Evolutionary conservation across 2,888 invertebrate species (phyloP).

Genomic region (Doris montereyensis): DNA sequence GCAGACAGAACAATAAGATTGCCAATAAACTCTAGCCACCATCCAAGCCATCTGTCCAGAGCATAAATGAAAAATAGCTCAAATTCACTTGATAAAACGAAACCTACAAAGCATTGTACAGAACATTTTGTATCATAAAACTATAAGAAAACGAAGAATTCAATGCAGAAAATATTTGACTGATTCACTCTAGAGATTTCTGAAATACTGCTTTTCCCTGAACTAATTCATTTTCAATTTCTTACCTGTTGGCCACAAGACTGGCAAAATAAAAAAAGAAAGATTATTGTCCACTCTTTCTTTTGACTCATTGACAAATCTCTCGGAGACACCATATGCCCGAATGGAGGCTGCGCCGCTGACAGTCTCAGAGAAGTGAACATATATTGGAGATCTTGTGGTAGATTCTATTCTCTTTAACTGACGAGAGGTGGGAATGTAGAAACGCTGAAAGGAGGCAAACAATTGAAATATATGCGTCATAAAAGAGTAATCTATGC

Average conservation of each 20-base stretch:
- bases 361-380: conserved; percentile 71
- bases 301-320: conserved; percentile 62
- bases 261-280: conserved; percentile 77
- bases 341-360: conserved; percentile 75
- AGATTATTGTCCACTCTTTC: conserved; percentile 75
- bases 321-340: conserved; percentile 61
- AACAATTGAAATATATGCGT: too few species aligned
- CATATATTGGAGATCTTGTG: conserved; percentile 70
- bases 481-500: too few species aligned
- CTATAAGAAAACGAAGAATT: too few species aligned
- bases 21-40: conserved; percentile 36
- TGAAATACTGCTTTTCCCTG: too few species aligned
- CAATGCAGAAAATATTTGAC: too few species aligned
- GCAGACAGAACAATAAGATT: conserved; percentile 36
- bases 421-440: conserved; percentile 75
- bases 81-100: too few species aligned
- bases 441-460: conserved; percentile 64
- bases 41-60: conserved; percentile 34
- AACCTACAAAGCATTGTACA: too few species aligned
- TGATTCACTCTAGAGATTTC: too few species aligned
- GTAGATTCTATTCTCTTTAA: conserved; percentile 70
- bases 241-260: conserved; percentile 57
- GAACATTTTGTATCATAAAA: too few species aligned
- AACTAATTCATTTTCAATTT: too few species aligned
- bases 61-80: too few species aligned